Conservation (phyloP, 2,113 vertebrate species). For the Catagonus wagneri region DNA sequence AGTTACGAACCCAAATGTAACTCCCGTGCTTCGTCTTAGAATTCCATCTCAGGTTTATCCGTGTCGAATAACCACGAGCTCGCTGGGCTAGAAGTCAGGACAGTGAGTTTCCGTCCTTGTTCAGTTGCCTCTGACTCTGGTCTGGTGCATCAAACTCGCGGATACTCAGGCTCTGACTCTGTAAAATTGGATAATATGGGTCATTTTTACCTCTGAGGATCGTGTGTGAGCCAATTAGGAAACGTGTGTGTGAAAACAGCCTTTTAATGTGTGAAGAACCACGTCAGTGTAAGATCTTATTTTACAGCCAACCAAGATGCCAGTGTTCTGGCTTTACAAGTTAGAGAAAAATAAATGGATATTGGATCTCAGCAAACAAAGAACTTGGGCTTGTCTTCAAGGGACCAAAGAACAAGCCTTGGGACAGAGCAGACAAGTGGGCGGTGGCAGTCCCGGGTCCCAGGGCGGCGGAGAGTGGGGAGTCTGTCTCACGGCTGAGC, state of each 20-base stretch:
- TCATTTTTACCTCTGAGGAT: neutral
- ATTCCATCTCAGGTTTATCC: neutral
- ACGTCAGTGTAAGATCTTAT: neutral
- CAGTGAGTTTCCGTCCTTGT: neutral
- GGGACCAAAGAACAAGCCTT: neutral
- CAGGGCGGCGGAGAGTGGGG: neutral
- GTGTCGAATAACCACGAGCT: neutral
- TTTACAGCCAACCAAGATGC: neutral
- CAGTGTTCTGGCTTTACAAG: neutral
- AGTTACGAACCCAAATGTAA: neutral
- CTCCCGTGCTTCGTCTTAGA: neutral
- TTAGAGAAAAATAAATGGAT: slow-evolving; percentile 24
- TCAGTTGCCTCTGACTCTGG: neutral
- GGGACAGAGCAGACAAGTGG: neutral
- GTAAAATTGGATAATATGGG: neutral
- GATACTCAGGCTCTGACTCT: neutral
- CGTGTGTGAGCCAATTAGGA: neutral
- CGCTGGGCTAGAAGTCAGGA: neutral
- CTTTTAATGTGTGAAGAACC: neutral
- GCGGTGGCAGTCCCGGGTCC: neutral
- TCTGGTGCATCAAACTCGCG: accelerated
- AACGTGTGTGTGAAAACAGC: neutral
- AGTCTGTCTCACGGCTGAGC: neutral
- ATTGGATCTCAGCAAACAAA: neutral
- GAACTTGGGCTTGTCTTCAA: neutral